Percentiles rank a stretch among this genome's conserved stretches.
phyloP scores from a whole-genome alignment of 2,113 vertebrate species.

The Ptyas mucosa region DNA sequence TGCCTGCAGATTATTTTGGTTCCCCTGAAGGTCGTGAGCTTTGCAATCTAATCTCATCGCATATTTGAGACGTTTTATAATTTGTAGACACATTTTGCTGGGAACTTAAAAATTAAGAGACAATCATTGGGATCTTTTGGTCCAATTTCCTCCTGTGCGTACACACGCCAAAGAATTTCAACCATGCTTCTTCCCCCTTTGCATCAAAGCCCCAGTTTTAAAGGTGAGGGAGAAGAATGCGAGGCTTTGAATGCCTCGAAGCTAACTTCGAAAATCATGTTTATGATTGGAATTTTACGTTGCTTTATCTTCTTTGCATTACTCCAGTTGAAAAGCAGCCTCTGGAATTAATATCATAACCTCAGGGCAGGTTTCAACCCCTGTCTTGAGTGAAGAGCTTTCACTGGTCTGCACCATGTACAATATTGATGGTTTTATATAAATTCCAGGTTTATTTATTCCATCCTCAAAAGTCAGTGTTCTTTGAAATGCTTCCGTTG shows the following conservation, averaged over 20 bases:
- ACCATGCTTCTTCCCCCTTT: not conserved
- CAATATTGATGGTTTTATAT: not conserved
- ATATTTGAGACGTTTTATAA: not conserved
- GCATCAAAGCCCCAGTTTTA: not conserved
- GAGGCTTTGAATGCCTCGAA: not conserved
- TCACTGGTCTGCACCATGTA: not conserved
- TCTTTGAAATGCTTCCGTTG: not conserved
- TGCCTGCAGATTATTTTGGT: not conserved
- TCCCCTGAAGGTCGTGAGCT: not conserved
- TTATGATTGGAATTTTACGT: not conserved
- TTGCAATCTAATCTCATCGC: not conserved
- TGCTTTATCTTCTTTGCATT: not conserved
- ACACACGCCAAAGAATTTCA: not conserved
- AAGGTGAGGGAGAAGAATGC: not conserved
- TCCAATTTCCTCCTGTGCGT: not conserved
- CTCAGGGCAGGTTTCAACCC: not conserved
- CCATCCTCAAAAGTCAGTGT: not conserved
- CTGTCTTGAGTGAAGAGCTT: not conserved
- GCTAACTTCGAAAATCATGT: not conserved
- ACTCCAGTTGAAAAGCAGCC: not conserved
- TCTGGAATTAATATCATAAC: not conserved
- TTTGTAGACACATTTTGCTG: not conserved
- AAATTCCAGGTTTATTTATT: not conserved
- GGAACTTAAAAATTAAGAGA: not conserved
- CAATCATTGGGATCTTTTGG: not conserved